Evolutionary conservation across 2,797 vertebrate species (phyloP), one percentile per base, ranked within the genome.

Genomic region (Knipowitschia caucasica): DNA sequence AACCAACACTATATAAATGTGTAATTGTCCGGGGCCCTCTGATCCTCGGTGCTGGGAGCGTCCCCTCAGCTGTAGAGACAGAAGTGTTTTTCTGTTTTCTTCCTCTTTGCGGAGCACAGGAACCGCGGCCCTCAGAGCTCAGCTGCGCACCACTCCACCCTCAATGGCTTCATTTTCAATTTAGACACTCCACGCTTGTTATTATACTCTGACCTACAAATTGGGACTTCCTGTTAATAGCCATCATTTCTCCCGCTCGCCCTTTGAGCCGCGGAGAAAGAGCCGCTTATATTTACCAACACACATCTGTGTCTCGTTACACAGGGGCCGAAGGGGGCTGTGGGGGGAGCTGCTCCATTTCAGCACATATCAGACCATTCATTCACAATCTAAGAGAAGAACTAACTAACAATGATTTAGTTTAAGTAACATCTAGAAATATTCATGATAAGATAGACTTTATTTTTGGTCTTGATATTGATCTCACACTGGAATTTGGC

Each of bases 191-290:
- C 90, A 90, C 91, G 89, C 80, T 87, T 86, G 90, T 88, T 86
- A 87, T 92, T 90, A 91, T 82, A 83, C 82, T 86, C 73, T 89
- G 91, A 91, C 89, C 90, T 87, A 86, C 78, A 92, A 92, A 91
- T 89, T 89, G 88, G 81, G 82, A 90, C 89, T 88, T 92, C 89
- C 88, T 66, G 69, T 77, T 89, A 86, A 88, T 69, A 90, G 78
- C 82, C 84, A 63, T 87, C 82, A 91, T 90, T 85, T 86, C 71
- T 81, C 67, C 77, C 59, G 77, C 75, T 77, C 82, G 66, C 66
- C 82, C 68, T 78, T 72, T 86, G 81, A 82, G 82, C 84, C 73
- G 45, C 67, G 67, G 73, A 71, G 72, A 77, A 79, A 69, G 71
- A 73, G 56, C 71, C 71, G 80, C 86, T 88, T 90, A 75, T 87